A percentile compares a stretch with the other conserved stretches of the same genome.
Evolutionary conservation across 1,140 invertebrate species (phyloP).

Genomic region (Cylas formicarius): DNA sequence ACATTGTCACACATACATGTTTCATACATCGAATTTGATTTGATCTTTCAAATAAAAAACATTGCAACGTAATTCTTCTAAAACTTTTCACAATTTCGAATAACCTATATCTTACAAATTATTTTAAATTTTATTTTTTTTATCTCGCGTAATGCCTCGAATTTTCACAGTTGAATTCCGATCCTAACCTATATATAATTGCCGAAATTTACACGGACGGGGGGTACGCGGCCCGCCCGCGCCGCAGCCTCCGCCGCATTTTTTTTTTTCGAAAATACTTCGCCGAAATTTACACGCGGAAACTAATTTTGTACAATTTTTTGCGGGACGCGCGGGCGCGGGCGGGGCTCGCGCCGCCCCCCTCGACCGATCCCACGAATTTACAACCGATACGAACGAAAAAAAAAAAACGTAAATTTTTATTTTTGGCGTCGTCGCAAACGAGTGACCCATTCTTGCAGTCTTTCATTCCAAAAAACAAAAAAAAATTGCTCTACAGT

Average conservation of each 20-base stretch:
- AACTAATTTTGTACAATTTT: too few relatives aligned
- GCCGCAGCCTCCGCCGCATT: too few relatives aligned
- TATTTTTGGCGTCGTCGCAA: conserved; percentile 12
- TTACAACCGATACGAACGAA: too few relatives aligned
- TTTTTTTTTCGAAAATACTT: too few relatives aligned
- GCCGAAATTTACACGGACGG: too few relatives aligned
- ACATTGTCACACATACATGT: conserved; percentile 39
- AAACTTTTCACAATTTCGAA: conserved; percentile 27
- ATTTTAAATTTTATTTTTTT: conserved; percentile 24
- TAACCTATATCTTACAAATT: conserved; percentile 35
- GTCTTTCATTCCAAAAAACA: conserved; percentile 22
- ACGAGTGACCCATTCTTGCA: too few relatives aligned
- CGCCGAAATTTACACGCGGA: too few relatives aligned
- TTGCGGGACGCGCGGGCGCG: too few relatives aligned
- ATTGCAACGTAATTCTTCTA: conserved; percentile 33
- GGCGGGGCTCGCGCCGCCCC: too few relatives aligned
- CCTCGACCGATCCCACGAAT: too few relatives aligned
- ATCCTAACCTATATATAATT: too few relatives aligned
- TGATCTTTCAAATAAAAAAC: conserved; percentile 31
- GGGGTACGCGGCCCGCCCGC: too few relatives aligned
- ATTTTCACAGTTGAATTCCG: conserved; percentile 34
- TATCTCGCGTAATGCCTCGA: conserved; percentile 31
- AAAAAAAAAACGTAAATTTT: conserved; percentile 6
- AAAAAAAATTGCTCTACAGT: conserved; percentile 30
- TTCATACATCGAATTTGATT: conserved; percentile 39